Percentiles rank a stretch among this genome's conserved stretches.
phyloP scores from a whole-genome alignment of 2,888 invertebrate genomes.

The Troilus luridus region DNA sequence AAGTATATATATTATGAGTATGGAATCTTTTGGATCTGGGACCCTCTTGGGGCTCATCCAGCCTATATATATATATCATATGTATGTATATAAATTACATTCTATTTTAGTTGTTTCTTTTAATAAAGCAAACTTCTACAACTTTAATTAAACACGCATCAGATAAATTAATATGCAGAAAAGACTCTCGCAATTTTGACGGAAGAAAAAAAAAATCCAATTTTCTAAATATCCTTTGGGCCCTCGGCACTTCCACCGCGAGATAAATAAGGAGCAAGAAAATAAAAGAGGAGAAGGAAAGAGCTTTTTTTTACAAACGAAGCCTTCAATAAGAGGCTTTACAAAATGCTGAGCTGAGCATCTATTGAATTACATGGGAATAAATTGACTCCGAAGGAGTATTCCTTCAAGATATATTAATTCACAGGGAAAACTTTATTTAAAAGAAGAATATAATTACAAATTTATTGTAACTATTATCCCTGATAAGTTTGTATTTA shows the following conservation, averaged over 20 bases:
- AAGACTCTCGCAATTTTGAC: neutral
- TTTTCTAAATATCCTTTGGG: neutral
- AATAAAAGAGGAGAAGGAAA: neutral
- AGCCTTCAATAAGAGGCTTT: constrained; percentile 39
- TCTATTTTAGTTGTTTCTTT: no score
- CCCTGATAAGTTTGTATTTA: no score
- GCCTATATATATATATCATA: no score
- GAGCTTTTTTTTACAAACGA: neutral
- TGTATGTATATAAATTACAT: no score
- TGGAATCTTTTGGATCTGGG: no score
- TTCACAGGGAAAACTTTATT: neutral
- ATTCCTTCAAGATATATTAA: neutral
- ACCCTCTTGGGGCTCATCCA: no score
- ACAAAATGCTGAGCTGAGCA: constrained; percentile 20
- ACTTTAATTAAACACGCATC: no score
- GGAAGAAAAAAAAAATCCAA: neutral
- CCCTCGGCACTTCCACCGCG: neutral
- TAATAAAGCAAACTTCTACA: no score
- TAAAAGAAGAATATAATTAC: no score
- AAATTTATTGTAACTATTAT: no score
- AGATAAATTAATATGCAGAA: neutral
- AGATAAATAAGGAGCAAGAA: constrained; percentile 4
- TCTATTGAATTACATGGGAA: constrained; percentile 4
- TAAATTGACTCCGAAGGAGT: neutral
- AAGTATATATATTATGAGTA: no score